Base-by-base conservation (phyloP, 92 coral and sea anemone species). In the Zoanthus sansibaricus region DNA sequence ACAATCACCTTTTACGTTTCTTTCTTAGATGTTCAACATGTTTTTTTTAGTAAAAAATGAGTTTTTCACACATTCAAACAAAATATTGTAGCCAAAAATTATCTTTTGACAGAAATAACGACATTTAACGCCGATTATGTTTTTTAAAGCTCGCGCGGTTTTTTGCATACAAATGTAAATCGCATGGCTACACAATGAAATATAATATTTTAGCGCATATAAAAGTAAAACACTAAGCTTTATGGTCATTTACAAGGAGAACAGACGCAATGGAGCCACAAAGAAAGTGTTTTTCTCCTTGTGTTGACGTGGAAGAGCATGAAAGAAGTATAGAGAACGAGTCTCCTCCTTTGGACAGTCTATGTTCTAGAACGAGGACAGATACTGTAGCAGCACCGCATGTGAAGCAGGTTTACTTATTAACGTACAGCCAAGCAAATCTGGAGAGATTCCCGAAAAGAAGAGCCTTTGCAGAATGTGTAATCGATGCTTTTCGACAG, bases 381-480 rank as follows among this genome's bases (percentile, higher is more conserved):
- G 25, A 25, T 25, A 25, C 25, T 25, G 25, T 25, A 55, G 61
- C 61, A 55, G 61, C 61, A 55, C 61, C 61, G 15, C 61, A 55
- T 11, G 87, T 82, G 44, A 64, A 79, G 77, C 89, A 76, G 71
- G 89, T 86, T 42, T 86, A 86, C 72, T 58, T 86, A 18, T 45
- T 86, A 3, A 86, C 83, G 76, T 86, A 75, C 73, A 86, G 83
- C 72, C 89, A 86, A 62, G 89, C 83, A 11, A 49, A 76, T 66
- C 83, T 86, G 17, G 15, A 51, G 76, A 62, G 18, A 58, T 86
- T 86, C 32, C 83, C 89, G 8, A 86, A 84, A 20, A 58, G 89
- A 76, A 58, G 83, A 86, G 62, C 89, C 17, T 86, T 86, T 76
- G 89, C 89, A 46, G 90, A 87, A 8, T 14, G 51, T 62, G 77